phyloP scores from a whole-genome alignment of 2,113 vertebrate species.

The Toxotes chatareus region DNA sequence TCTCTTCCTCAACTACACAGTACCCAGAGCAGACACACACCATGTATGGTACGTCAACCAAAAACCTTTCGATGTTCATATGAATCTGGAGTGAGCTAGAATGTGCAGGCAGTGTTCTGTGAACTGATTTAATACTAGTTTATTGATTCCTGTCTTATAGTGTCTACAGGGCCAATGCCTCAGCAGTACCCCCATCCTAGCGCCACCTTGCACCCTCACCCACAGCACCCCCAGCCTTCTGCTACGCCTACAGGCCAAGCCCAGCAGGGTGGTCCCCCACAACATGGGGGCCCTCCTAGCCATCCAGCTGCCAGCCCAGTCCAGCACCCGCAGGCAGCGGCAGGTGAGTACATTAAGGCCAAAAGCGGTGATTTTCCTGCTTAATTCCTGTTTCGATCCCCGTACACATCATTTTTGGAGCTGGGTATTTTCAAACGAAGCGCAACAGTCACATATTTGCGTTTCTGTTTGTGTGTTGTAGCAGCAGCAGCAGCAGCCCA shows the following conservation, averaged over 20 bases:
- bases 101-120: not conserved
- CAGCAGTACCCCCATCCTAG: constrained; percentile 96
- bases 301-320: constrained; percentile 97
- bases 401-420: not conserved
- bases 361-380: too few relatives aligned
- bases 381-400: not conserved
- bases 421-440: not conserved
- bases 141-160: constrained; percentile 75
- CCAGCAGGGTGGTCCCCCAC: constrained; percentile 87
- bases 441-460: not conserved
- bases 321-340: constrained; percentile 93
- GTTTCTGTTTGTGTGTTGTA: constrained; percentile 9
- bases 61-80: not conserved
- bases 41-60: constrained; percentile 94
- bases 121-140: not conserved
- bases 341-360: constrained; percentile 49
- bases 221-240: constrained; percentile 94
- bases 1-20: constrained; percentile 94
- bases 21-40: constrained; percentile 98
- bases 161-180: constrained; percentile 94
- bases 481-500: constrained; percentile 83
- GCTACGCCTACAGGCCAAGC: constrained; percentile 97
- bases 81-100: not conserved
- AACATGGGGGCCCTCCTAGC: constrained; percentile 90
- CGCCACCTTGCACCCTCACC: constrained; percentile 92